Conservation (phyloP, 2,797 vertebrate genomes). For the Bucorvus abyssinicus region DNA sequence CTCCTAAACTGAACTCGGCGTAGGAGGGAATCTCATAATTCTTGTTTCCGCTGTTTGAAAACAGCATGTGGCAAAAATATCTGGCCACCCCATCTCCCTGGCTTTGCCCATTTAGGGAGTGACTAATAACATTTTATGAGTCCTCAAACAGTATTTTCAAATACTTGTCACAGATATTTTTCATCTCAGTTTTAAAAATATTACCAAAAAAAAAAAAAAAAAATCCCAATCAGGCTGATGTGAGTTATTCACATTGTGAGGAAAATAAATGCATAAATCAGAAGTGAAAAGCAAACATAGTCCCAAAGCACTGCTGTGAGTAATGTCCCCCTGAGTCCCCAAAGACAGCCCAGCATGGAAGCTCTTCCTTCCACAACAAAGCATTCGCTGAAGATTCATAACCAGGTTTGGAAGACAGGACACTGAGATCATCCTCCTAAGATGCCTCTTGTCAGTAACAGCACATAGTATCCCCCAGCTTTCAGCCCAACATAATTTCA, state of each 20-base stretch:
- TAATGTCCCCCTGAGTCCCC: neutral
- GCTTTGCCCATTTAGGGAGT: neutral
- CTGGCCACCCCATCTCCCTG: neutral
- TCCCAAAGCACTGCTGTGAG: neutral
- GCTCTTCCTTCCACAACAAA: neutral
- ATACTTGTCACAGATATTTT: neutral
- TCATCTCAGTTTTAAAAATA: neutral
- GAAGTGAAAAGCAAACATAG: neutral
- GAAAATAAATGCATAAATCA: conserved; percentile 2
- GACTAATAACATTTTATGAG: neutral
- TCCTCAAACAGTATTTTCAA: neutral
- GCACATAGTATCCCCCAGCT: neutral
- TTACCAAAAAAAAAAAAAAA: neutral
- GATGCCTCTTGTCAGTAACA: neutral
- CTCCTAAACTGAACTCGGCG: neutral
- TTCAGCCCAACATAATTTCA: neutral
- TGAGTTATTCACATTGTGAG: neutral
- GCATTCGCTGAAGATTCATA: neutral
- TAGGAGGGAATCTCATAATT: neutral
- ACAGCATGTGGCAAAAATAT: neutral
- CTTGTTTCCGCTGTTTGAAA: neutral
- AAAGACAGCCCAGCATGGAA: neutral
- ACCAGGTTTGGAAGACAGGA: neutral
- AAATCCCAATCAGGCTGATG: neutral
- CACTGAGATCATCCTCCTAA: neutral